Evolutionary conservation across 2,888 invertebrate species (phyloP).

Genomic region (Hyles lineata): DNA sequence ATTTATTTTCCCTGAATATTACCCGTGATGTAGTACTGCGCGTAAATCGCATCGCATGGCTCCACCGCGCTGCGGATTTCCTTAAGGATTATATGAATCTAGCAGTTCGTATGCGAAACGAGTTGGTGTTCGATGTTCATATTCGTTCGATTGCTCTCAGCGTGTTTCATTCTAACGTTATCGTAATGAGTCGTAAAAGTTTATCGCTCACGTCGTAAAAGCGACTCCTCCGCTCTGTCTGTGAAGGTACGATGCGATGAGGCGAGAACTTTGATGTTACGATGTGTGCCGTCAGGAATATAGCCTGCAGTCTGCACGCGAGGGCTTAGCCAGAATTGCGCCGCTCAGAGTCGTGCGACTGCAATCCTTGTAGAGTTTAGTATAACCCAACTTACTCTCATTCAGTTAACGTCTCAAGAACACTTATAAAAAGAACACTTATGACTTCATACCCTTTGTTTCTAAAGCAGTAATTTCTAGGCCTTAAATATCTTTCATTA

Average conservation of each 20-base stretch:
- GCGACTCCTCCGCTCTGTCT: conserved; percentile 62
- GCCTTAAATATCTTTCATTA: conserved; percentile 14
- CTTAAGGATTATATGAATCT: conserved; percentile 54
- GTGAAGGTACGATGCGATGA: conserved; percentile 50
- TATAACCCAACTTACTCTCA: background rate
- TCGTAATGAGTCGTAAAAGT: conserved; percentile 76
- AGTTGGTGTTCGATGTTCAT: conserved; percentile 39
- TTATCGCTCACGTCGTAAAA: conserved; percentile 71
- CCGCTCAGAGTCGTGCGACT: background rate
- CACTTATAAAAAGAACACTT: background rate
- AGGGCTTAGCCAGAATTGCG: background rate
- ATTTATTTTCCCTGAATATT: conserved; percentile 70
- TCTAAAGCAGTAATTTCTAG: conserved; percentile 13
- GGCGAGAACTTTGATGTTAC: conserved; percentile 53
- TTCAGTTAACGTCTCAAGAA: background rate
- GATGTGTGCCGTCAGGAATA: conserved; percentile 39
- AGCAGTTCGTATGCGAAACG: conserved; percentile 21
- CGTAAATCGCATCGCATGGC: conserved; percentile 65
- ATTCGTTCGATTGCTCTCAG: conserved; percentile 64
- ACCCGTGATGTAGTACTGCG: conserved; percentile 49
- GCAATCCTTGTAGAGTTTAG: conserved; percentile 10
- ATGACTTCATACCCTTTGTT: background rate
- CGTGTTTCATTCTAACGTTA: conserved; percentile 72
- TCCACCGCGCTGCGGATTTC: conserved; percentile 52
- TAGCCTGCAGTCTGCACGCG: conserved; percentile 24